phyloP scores from a whole-genome alignment of 2,797 vertebrate genomes.

The Okamejei kenojei region DNA sequence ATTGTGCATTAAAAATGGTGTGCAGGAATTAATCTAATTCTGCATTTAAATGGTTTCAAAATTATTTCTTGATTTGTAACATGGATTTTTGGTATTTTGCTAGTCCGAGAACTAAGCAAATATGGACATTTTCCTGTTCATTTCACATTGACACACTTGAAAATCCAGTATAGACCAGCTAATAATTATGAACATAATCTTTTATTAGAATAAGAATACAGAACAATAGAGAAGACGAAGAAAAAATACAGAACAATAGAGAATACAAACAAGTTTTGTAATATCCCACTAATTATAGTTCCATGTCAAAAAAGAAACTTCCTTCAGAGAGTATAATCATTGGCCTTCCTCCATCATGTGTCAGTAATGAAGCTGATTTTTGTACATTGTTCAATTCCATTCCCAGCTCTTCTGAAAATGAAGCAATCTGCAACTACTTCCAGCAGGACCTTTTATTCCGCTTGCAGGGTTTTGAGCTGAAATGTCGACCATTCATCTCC shows the following conservation, averaged over 20 bases:
- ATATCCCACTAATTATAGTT: background rate
- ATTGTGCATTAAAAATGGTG: background rate
- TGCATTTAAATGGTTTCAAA: background rate
- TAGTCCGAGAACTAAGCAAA: background rate
- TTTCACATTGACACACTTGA: background rate
- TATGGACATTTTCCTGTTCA: background rate
- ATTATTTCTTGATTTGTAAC: slow-evolving; percentile 17
- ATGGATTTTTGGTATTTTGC: background rate
- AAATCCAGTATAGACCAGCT: background rate
- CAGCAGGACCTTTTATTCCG: no score
- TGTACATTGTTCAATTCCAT: no score
- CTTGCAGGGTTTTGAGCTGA: no score
- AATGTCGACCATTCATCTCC: no score
- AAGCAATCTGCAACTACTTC: no score
- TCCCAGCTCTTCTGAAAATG: no score
- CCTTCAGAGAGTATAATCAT: background rate
- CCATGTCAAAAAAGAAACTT: background rate
- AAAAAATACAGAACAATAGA: background rate
- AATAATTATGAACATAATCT: background rate
- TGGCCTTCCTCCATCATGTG: no score
- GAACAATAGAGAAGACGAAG: background rate
- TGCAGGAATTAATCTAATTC: background rate
- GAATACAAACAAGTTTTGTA: background rate
- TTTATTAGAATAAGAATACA: background rate
- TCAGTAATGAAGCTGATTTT: no score